Percentiles rank a stretch among this genome's conserved stretches.
Evolutionary conservation across 2,113 vertebrate species (phyloP).

Genomic region (Zosterops lateralis): DNA sequence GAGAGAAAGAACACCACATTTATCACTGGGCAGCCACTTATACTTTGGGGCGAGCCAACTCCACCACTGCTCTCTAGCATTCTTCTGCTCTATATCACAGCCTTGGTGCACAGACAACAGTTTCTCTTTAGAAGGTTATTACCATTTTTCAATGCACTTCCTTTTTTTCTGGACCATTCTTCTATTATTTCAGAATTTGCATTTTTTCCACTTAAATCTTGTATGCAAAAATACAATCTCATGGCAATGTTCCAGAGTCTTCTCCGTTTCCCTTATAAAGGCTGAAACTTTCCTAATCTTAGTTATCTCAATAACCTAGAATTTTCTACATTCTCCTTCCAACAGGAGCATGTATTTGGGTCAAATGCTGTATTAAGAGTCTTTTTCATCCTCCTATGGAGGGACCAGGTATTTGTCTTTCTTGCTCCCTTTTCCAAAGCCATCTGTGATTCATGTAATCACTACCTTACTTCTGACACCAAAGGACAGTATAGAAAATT

Average conservation of each 20-base stretch:
- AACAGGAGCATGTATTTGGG: neutral
- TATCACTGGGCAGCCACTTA: neutral
- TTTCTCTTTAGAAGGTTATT: neutral
- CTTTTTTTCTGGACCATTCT: neutral
- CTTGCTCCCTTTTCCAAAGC: neutral
- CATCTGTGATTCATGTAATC: neutral
- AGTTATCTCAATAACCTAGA: neutral
- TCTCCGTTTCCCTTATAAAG: neutral
- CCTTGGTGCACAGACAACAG: neutral
- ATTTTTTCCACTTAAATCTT: neutral
- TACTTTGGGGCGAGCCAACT: neutral
- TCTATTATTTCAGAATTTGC: neutral
- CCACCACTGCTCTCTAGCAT: neutral
- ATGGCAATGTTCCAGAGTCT: neutral
- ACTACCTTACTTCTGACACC: neutral
- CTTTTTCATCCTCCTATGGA: neutral
- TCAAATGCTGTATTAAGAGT: neutral
- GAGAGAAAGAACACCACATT: accelerated
- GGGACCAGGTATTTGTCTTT: neutral
- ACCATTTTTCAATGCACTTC: neutral
- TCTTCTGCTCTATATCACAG: neutral
- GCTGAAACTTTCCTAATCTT: neutral
- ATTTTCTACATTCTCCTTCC: neutral
- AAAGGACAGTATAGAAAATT: neutral
- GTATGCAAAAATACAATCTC: neutral